Conservation (phyloP, 2,888 invertebrate genomes). For the Oxyteleia sp. region DNA sequence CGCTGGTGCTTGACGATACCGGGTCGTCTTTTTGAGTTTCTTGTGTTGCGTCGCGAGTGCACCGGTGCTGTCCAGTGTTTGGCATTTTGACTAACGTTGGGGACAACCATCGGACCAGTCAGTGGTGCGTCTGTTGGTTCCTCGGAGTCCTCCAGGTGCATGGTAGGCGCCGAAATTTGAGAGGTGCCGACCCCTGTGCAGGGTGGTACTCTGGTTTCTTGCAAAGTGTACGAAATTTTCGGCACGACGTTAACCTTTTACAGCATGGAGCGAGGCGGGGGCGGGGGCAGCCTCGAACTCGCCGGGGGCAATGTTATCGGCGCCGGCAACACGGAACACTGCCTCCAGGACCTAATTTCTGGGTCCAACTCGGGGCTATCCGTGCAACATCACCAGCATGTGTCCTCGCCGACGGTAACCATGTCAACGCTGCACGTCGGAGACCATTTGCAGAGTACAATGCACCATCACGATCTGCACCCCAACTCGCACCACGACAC, state of each 20-base stretch:
- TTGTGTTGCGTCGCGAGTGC: too few species aligned
- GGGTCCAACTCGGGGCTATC: conserved; percentile 88
- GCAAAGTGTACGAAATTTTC: conserved; percentile 79
- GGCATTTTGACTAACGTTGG: too few species aligned
- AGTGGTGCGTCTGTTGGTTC: conserved; percentile 6
- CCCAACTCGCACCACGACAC: conserved; percentile 88
- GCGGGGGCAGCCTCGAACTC: conserved; percentile 86
- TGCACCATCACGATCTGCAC: conserved; percentile 82
- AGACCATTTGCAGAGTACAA: conserved; percentile 87
- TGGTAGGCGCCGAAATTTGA: conserved; percentile 3
- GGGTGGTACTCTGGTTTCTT: conserved; percentile 10
- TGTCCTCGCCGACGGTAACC: conserved; percentile 88
- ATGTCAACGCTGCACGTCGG: conserved; percentile 88
- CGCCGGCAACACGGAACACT: conserved; percentile 90
- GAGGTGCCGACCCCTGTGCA: neutral
- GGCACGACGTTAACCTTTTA: conserved; percentile 88
- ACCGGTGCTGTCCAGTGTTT: too few species aligned
- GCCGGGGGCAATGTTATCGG: conserved; percentile 73
- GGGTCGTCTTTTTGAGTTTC: too few species aligned
- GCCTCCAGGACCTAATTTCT: conserved; percentile 92
- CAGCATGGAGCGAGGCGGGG: conserved; percentile 87
- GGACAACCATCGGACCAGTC: too few species aligned
- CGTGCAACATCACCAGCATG: conserved; percentile 88
- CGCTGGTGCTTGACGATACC: too few species aligned
- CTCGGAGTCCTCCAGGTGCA: neutral